Evolutionary conservation across 2,797 vertebrate species (phyloP).

Genomic region (Pampus argenteus): DNA sequence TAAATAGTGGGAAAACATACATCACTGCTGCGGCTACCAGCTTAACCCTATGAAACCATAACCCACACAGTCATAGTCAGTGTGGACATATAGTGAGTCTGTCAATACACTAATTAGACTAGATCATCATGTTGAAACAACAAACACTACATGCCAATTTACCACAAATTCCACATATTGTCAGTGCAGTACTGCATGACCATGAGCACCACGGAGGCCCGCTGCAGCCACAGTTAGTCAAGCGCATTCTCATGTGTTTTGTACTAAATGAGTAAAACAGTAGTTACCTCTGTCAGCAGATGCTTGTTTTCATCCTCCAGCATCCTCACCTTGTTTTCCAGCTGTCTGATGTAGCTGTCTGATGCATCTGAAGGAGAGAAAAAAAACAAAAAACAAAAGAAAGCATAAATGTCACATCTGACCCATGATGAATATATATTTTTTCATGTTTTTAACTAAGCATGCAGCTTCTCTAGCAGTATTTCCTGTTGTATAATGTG

Average conservation of each 20-base stretch:
- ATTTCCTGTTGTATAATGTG: no score
- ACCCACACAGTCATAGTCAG: no score
- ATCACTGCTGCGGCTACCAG: no score
- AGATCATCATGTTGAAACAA: neutral
- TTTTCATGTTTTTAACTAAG: neutral
- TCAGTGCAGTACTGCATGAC: neutral
- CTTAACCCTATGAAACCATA: no score
- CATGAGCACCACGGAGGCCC: neutral
- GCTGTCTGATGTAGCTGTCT: slow-evolving; percentile 87
- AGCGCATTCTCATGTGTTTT: neutral
- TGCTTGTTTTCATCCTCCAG: slow-evolving; percentile 91
- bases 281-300: slow-evolving; percentile 87
- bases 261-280: neutral
- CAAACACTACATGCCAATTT: neutral
- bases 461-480: neutral
- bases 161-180: neutral
- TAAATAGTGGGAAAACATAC: neutral
- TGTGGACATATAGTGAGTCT: neutral
- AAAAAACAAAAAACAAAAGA: neutral
- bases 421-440: neutral
- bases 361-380: slow-evolving; percentile 85
- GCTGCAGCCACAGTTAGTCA: neutral
- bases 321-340: slow-evolving; percentile 91
- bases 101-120: neutral
- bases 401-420: neutral